Base-by-base conservation (phyloP, 2,888 invertebrate species). In the Pomacea canaliculata region DNA sequence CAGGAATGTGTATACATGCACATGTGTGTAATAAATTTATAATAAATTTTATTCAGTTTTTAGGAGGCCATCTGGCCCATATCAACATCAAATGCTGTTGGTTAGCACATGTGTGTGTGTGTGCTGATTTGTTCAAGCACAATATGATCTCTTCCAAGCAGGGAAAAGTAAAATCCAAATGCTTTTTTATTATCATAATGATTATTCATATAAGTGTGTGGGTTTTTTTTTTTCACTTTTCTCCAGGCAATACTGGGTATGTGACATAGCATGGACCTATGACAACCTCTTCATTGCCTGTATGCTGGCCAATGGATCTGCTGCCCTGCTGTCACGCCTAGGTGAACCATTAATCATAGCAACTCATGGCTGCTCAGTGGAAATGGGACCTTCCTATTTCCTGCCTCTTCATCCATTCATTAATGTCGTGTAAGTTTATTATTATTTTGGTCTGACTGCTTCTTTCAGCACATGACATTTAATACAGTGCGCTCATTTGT, bases 361-460 rank as follows among this genome's bases (percentile, higher is more conserved):
- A 76, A 87, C 88, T 9, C 79, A 80, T 68, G 90, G 90, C 23
- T 85, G 85, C 74, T 85, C 85, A 46, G 80, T 89, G 27, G 85
- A 88, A 62, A 84, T 89, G 84, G 89, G 89, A 48, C 90, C 90
- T 1, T 83, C 86, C 8, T 82, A 83, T 73, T 90, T 80, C 75
- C 85, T 91, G 19, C 88, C 89, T n/a, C 83, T 91, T 18, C 90
- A 89, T 77, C 90, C 90, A n/a, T 65, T 80, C n/a, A 79, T 82
- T 23, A 51, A 75, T 37, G 75, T 80, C 10, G 78, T 78, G 80
- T 80, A 67, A 73, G 80, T 76, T 27, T 8, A 37, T 8, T 48
- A 7, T 62, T 19, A 46, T 13, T 71, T 62, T 73, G 23, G 48
- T 62, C 10, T 73, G 46, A 68, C 59, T 16, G 23, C 27, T 51